A percentile compares a stretch with the other conserved stretches of the same genome.
Evolutionary conservation across 2,888 invertebrate species (phyloP).

Genomic region (Brenthis ino): DNA sequence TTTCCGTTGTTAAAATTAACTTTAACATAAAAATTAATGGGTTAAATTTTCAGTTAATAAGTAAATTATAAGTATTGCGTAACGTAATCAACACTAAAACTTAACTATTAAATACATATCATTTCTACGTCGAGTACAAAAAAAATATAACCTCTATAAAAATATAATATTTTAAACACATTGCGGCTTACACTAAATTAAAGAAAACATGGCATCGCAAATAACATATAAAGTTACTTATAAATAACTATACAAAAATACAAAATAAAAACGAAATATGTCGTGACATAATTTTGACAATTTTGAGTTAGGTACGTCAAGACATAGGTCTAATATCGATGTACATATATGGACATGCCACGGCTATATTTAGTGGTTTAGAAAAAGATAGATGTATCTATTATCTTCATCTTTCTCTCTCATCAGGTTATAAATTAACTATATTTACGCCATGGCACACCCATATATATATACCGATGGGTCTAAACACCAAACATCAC

Average conservation of each 20-base stretch:
- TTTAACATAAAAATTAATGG: slow-evolving; percentile 62
- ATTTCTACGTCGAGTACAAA: slow-evolving; percentile 67
- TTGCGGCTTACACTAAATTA: slow-evolving; percentile 63
- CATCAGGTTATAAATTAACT: neutral
- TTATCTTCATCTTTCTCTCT: neutral
- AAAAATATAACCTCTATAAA: slow-evolving; percentile 78
- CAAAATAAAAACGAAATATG: slow-evolving; percentile 40
- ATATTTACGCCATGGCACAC: neutral
- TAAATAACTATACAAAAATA: slow-evolving; percentile 49
- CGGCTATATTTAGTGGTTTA: neutral
- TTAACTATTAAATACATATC: slow-evolving; percentile 72
- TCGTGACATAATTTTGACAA: slow-evolving; percentile 33
- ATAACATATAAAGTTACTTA: slow-evolving; percentile 55
- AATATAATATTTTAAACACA: slow-evolving; percentile 78
- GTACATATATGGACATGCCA: too few species aligned
- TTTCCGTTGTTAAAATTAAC: slow-evolving; percentile 75
- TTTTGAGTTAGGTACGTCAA: slow-evolving; percentile 34
- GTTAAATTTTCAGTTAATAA: slow-evolving; percentile 72
- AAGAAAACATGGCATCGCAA: slow-evolving; percentile 79
- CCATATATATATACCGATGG: neutral
- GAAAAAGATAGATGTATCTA: slow-evolving; percentile 5
- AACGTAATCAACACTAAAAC: slow-evolving; percentile 77
- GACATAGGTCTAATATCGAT: slow-evolving; percentile 27
- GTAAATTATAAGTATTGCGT: slow-evolving; percentile 61
- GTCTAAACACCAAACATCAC: slow-evolving; percentile 54